Percentiles rank a stretch among this genome's conserved stretches.
Conservation (phyloP, 2,797 vertebrate genomes). For the Toxotes lorentzi region DNA sequence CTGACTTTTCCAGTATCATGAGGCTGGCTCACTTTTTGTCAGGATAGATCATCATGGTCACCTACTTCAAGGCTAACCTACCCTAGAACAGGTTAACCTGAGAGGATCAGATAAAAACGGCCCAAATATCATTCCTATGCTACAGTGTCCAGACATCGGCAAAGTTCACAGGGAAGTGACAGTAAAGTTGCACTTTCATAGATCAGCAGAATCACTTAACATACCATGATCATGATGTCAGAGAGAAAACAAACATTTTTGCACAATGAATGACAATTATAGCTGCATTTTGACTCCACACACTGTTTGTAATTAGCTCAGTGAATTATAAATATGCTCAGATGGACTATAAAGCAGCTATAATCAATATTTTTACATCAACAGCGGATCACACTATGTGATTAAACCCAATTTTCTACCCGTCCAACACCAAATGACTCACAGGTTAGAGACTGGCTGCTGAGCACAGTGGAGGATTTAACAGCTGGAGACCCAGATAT, state of each 20-base stretch:
- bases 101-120: not conserved
- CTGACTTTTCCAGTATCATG: not conserved
- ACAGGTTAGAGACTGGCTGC: not conserved
- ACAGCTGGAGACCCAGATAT: not conserved
- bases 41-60: not conserved
- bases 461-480: not conserved
- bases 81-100: not conserved
- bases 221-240: too few relatives aligned
- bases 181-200: too few relatives aligned
- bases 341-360: not conserved
- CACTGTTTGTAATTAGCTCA: too few relatives aligned
- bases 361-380: not conserved
- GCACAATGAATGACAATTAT: not conserved
- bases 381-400: not conserved
- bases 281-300: not conserved
- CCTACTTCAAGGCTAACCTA: not conserved
- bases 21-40: not conserved
- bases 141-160: not conserved
- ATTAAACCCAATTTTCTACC: not conserved
- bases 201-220: too few relatives aligned
- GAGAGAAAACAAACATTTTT: not conserved
- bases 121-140: too few relatives aligned
- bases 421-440: not conserved
- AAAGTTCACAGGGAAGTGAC: not conserved
- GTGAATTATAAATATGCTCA: too few relatives aligned